These are phyloP conservation scores for Neocrepidodera transversa DNA, from an alignment of 2,888 invertebrate species.

Conservation along the genomic window DNA sequence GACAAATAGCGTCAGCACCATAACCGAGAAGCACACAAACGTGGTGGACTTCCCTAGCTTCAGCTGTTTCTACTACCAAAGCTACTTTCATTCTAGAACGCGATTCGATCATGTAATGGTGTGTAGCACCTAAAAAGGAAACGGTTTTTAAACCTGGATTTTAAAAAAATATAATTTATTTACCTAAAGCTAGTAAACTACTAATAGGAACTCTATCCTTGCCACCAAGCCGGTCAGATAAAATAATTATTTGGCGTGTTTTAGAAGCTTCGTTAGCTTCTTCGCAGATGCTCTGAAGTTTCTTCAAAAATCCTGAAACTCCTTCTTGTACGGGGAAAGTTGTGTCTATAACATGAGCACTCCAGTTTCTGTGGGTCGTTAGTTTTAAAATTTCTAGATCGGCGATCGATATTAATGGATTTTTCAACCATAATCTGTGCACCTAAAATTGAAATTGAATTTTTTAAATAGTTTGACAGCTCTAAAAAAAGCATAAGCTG, in stretches of 20 bases:
- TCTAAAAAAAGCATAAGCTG: too few species aligned
- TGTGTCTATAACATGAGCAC: conserved; percentile 79
- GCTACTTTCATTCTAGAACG: conserved; percentile 96
- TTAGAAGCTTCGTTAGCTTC: conserved; percentile 78
- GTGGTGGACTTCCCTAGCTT: conserved; percentile 95
- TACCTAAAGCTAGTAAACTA: conserved; percentile 79
- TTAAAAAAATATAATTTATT: too few species aligned
- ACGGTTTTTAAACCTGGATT: conserved; percentile 13
- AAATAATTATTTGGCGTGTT: conserved; percentile 79
- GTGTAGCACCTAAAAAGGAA: conserved; percentile 81
- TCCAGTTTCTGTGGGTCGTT: conserved; percentile 88
- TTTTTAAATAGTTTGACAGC: too few species aligned
- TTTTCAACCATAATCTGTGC: conserved; percentile 89
- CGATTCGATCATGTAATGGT: conserved; percentile 94
- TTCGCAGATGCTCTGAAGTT: conserved; percentile 79
- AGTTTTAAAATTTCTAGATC: conserved; percentile 89
- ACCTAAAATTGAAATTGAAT: conserved; percentile 36
- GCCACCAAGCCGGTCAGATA: conserved; percentile 80
- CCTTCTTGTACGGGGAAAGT: conserved; percentile 84
- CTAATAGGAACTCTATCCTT: conserved; percentile 76
- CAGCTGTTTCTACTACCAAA: conserved; percentile 93
- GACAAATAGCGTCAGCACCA: conserved; percentile 97
- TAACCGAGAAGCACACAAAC: conserved; percentile 94
- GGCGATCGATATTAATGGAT: conserved; percentile 91
- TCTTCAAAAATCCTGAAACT: conserved; percentile 68